Base-by-base conservation (phyloP, 2,113 vertebrate genomes). In the Crocuta crocuta region DNA sequence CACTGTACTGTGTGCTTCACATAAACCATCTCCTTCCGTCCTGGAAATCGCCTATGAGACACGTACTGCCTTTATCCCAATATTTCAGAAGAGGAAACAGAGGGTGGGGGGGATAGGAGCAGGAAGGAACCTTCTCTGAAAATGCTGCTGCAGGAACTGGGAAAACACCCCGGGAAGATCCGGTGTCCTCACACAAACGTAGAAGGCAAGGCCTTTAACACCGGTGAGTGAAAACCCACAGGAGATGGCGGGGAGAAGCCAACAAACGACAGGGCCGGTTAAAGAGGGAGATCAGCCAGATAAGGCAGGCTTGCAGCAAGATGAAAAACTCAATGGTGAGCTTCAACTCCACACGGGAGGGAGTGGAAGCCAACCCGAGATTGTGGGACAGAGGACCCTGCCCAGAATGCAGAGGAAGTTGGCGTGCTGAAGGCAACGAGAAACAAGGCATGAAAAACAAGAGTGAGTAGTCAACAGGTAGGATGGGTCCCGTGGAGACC, bases 401-500 rank as follows among this genome's bases (percentile, higher is more conserved):
- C 31, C 43, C 28, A 50, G 4, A 17, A 35, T 0, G 10, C 10
- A 3, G 68, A 48, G 86, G 89, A 48, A 21, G 15, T 15, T 2
- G 7, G 70, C 39, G 19, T 19, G 7, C 21, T 9, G 58, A 61
- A 61, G 58, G 58, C 19, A 61, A 9, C 0, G 21, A 61, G 21
- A 61, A 61, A 61, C 58, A 43, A 28, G 31, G 24, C n/a, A 0
- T 9, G 73, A n/a, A 50, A 65, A 48, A 4, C 28, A 12, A 39
- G 63, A 6, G 79, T 6, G 3, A 19, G 0, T 7, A 28, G 66
- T 48, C 5, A 1, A 19, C 2, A 55, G 80, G 31, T 7, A 2
- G 0, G 1, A 65, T 0, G 3, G 26, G 3, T 10, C 0, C 24
- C 0, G 3, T 16, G 35, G 17, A n/a, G 45, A 16, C 65, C 48